Evolutionary conservation across 1,140 invertebrate genomes (phyloP).

Genomic region (Aphelinus atriplicis): DNA sequence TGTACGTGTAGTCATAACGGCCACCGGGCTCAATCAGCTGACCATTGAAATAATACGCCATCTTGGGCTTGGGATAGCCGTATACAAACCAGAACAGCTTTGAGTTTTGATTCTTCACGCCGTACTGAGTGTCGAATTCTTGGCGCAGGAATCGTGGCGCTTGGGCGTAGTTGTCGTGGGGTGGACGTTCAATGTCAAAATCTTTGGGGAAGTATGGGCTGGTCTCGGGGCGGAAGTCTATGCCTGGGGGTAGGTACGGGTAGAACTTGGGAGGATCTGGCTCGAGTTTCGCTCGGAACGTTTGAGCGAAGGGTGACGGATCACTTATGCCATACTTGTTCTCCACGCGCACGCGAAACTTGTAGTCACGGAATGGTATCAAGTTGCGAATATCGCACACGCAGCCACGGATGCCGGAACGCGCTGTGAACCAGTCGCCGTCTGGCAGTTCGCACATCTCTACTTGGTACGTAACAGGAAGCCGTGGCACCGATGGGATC

Average conservation of each 20-base stretch:
- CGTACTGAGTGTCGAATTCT: constrained; percentile 86
- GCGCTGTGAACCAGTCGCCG: constrained; percentile 87
- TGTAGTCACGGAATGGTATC: constrained; percentile 88
- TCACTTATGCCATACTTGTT: constrained; percentile 98
- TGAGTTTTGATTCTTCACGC: constrained; percentile 86
- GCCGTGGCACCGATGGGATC: constrained; percentile 79
- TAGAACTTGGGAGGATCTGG: constrained; percentile 82
- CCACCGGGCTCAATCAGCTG: constrained; percentile 83
- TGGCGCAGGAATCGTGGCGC: constrained; percentile 85
- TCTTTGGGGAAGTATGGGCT: constrained; percentile 91
- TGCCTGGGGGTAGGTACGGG: constrained; percentile 82
- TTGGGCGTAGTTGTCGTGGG: constrained; percentile 84
- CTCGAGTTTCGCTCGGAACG: constrained; percentile 81
- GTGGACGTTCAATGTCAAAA: constrained; percentile 87
- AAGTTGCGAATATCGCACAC: constrained; percentile 85
- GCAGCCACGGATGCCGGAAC: constrained; percentile 83
- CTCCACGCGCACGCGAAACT: constrained; percentile 92
- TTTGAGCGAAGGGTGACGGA: constrained; percentile 87
- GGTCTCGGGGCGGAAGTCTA: constrained; percentile 85
- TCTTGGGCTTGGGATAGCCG: constrained; percentile 90
- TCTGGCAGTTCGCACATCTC: constrained; percentile 92
- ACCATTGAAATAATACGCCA: constrained; percentile 89
- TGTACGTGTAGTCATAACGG: constrained; percentile 85
- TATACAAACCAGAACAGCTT: constrained; percentile 93
- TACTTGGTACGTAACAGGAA: constrained; percentile 91